phyloP scores from a whole-genome alignment of 1,140 invertebrate genomes.

The Aradophagus sp. region DNA sequence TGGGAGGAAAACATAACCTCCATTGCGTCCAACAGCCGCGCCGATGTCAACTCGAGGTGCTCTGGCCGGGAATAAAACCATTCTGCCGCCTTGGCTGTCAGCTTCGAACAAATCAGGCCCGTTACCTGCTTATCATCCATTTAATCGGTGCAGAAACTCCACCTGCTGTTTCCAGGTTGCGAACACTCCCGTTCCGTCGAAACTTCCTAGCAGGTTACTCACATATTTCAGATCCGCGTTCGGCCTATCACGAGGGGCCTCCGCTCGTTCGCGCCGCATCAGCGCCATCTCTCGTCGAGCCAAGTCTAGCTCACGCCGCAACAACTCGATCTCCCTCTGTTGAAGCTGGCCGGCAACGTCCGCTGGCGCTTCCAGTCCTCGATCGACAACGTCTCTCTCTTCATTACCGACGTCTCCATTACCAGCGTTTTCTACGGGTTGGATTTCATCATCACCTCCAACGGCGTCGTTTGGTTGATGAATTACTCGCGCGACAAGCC shows the following conservation, averaged over 20 bases:
- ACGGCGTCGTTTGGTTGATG: too few relatives aligned
- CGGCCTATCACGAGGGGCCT: background rate
- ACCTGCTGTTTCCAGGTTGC: slow-evolving; percentile 30
- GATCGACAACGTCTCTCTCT: too few relatives aligned
- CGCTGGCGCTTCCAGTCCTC: too few relatives aligned
- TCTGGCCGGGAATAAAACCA: slow-evolving; percentile 6
- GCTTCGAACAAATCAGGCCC: background rate
- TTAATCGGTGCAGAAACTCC: slow-evolving; percentile 4
- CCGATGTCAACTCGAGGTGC: background rate
- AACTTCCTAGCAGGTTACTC: slow-evolving; percentile 17
- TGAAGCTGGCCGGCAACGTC: too few relatives aligned
- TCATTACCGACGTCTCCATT: too few relatives aligned
- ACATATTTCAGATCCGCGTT: slow-evolving; percentile 9
- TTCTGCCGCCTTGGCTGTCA: background rate
- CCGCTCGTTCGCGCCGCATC: slow-evolving; percentile 7
- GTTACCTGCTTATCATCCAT: slow-evolving; percentile 1
- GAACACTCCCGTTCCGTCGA: slow-evolving; percentile 16
- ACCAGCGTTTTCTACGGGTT: too few relatives aligned
- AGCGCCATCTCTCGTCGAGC: slow-evolving; percentile 5
- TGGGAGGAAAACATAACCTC: background rate
- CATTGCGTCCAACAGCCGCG: slow-evolving; percentile 1
- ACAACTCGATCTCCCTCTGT: too few relatives aligned
- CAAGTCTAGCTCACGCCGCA: slow-evolving; percentile 1
- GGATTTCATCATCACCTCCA: too few relatives aligned
- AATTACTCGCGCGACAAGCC: too few relatives aligned